Conservation (phyloP, 2,113 vertebrate species). For the Nycticryphes semicollaris region DNA sequence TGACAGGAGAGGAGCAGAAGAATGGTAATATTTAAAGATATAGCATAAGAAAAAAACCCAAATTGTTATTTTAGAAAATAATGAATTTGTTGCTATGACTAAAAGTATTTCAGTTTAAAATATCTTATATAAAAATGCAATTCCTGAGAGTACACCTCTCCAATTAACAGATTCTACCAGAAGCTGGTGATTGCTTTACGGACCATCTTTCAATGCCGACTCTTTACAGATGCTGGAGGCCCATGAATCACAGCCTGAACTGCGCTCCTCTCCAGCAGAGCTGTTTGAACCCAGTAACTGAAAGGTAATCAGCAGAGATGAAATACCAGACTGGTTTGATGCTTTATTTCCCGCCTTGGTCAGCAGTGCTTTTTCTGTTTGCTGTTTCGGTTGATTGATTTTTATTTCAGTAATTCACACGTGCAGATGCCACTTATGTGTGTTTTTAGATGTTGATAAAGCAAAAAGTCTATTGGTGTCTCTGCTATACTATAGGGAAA, state of each 20-base stretch:
- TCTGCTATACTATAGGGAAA: neutral
- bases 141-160: neutral
- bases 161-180: neutral
- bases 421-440: accelerated
- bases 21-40: neutral
- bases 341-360: neutral
- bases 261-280: neutral
- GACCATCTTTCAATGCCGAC: neutral
- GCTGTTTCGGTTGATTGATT: neutral
- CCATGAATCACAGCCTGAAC: neutral
- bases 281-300: neutral
- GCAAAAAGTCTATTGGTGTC: neutral
- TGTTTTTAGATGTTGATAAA: neutral
- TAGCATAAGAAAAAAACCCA: neutral
- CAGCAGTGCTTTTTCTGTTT: neutral
- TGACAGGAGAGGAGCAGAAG: neutral
- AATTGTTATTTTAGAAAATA: neutral
- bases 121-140: neutral
- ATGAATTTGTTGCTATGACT: neutral
- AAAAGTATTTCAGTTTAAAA: neutral
- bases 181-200: neutral
- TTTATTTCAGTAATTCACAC: neutral
- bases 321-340: neutral
- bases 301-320: neutral
- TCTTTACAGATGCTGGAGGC: neutral